A percentile compares a stretch with the other conserved stretches of the same genome.
phyloP scores from a whole-genome alignment of 2,888 invertebrate genomes.

The Cryptocephalus primarius region DNA sequence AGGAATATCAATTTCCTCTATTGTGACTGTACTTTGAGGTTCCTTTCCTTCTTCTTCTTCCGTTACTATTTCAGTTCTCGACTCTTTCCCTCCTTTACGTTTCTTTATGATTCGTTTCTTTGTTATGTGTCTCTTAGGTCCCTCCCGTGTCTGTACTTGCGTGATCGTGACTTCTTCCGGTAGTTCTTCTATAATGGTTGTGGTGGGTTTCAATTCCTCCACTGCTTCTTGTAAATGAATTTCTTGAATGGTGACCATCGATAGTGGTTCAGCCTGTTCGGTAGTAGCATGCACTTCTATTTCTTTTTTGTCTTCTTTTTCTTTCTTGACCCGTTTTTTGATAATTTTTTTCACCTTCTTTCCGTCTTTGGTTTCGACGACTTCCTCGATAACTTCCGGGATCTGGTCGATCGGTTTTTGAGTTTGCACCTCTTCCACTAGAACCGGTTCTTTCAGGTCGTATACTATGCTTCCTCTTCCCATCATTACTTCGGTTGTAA shows the following conservation, averaged over 20 bases:
- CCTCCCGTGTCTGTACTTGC: constrained; percentile 16
- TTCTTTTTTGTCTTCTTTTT: constrained; percentile 34
- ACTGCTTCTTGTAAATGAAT: constrained; percentile 10
- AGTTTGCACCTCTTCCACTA: constrained; percentile 23
- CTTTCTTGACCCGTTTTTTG: constrained; percentile 36
- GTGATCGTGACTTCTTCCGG: constrained; percentile 22
- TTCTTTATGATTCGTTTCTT: constrained; percentile 33
- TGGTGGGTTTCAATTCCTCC: constrained; percentile 1
- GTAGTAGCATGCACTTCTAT: constrained; percentile 37
- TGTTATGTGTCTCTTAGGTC: constrained; percentile 15
- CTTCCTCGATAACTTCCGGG: constrained; percentile 8
- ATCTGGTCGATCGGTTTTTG: constrained; percentile 23
- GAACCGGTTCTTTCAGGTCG: constrained; percentile 23
- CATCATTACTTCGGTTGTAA: constrained; percentile 11
- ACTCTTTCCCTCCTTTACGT: constrained; percentile 28
- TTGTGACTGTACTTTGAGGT: constrained; percentile 31
- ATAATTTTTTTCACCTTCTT: constrained; percentile 20
- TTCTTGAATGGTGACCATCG: constrained; percentile 24
- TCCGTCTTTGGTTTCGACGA: constrained; percentile 2
- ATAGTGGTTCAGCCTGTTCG: constrained; percentile 36
- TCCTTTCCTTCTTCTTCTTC: constrained; percentile 33
- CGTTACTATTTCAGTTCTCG: constrained; percentile 24
- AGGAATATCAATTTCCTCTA: constrained; percentile 23
- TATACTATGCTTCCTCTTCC: constrained; percentile 19
- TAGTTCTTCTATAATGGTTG: constrained; percentile 18